phyloP scores from a whole-genome alignment of 2,113 vertebrate genomes.

The Hemicordylus capensis region DNA sequence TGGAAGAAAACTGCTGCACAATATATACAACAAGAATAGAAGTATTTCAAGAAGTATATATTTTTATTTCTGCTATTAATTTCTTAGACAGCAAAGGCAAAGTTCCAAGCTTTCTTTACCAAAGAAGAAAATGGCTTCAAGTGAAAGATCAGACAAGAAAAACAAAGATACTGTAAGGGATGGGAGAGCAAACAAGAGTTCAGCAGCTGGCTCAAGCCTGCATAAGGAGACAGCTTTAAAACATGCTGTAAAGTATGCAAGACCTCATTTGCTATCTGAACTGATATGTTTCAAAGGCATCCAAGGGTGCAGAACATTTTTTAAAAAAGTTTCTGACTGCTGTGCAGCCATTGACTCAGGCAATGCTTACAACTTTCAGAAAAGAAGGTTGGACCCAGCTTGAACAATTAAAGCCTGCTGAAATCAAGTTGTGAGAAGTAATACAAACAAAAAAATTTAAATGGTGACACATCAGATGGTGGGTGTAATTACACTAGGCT shows the following conservation, averaged over 20 bases:
- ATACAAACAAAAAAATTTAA: no score
- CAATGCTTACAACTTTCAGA: neutral
- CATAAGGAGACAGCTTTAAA: neutral
- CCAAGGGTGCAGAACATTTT: neutral
- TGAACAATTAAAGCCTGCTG: neutral
- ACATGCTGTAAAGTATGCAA: neutral
- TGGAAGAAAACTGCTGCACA: neutral
- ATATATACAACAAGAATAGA: neutral
- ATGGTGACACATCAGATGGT: no score
- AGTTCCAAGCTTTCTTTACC: neutral
- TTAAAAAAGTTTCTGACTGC: neutral
- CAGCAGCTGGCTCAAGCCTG: neutral
- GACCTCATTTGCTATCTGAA: neutral
- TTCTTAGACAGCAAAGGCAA: neutral
- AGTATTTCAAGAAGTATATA: neutral
- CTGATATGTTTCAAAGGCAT: neutral
- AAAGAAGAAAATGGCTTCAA: slow-evolving; percentile 1
- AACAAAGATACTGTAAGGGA: neutral
- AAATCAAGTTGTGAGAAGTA: no score
- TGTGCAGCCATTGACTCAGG: neutral
- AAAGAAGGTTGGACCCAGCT: neutral
- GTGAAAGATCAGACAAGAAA: neutral
- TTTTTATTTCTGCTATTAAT: neutral
- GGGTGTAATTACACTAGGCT: no score
- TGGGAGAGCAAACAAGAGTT: neutral